Conservation (phyloP, 2,888 invertebrate genomes). For the Smittia sp. region DNA sequence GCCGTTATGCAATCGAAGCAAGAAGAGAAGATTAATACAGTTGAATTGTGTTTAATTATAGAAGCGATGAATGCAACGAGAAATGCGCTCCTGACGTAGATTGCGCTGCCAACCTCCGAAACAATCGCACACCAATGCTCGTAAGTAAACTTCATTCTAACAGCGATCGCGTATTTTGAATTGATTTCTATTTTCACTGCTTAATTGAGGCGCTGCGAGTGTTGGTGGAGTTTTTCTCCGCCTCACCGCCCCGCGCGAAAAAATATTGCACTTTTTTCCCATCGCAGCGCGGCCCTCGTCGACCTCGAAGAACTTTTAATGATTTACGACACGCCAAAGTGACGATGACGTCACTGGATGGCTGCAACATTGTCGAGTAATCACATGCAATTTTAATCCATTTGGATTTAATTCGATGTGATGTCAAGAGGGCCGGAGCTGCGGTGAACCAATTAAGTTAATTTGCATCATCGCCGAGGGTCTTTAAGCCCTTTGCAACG, state of each 20-base stretch:
- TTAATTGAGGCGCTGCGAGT: background rate
- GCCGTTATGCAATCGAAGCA: background rate
- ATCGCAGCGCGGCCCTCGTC: background rate
- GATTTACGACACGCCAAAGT: background rate
- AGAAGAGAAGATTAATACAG: background rate
- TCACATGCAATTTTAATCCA: background rate
- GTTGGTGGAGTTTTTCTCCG: background rate
- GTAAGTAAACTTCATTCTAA: background rate
- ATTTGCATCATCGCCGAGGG: too few relatives aligned
- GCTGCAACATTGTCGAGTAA: background rate
- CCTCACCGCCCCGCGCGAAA: background rate
- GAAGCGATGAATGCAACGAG: background rate
- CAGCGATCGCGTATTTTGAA: background rate
- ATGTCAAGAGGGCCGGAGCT: slow-evolving; percentile 7
- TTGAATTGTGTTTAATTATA: slow-evolving; percentile 12
- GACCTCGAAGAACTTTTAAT: background rate
- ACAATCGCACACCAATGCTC: background rate
- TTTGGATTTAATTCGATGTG: background rate
- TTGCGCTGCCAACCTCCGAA: background rate
- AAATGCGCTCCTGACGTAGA: background rate
- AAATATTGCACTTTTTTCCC: background rate
- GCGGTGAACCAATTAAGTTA: background rate
- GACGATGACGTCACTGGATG: background rate
- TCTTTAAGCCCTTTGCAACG: background rate
- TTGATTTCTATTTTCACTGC: background rate